A percentile compares a stretch with the other conserved stretches of the same genome.
phyloP scores from a whole-genome alignment of 2,113 vertebrate genomes.

The Lucifuga dentata region DNA sequence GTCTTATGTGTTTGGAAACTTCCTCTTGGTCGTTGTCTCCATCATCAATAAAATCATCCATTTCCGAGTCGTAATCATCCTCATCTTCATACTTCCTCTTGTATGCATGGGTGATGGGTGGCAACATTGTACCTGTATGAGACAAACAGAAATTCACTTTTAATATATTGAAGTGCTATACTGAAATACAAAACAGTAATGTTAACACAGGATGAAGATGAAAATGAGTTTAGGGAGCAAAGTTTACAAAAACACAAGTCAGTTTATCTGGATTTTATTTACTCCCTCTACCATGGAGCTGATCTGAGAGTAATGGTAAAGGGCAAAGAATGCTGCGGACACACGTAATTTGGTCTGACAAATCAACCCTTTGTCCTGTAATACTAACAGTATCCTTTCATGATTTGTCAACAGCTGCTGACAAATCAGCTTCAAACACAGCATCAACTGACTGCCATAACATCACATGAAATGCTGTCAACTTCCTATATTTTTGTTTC shows the following conservation, averaged over 20 bases:
- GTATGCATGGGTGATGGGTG: constrained; percentile 77
- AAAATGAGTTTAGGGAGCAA: neutral
- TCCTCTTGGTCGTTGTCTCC: constrained; percentile 89
- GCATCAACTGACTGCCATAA: too few species aligned
- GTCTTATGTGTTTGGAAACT: constrained; percentile 91
- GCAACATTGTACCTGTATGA: constrained; percentile 77
- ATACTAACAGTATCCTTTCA: neutral
- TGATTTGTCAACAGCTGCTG: neutral
- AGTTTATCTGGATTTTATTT: too few species aligned
- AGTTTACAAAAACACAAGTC: too few species aligned
- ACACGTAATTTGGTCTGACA: constrained; percentile 26
- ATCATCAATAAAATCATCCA: constrained; percentile 94
- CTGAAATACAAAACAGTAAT: neutral
- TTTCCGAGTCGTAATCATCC: constrained; percentile 90
- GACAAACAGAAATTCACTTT: neutral
- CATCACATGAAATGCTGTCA: too few species aligned
- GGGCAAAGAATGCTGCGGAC: constrained; percentile 45
- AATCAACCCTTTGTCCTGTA: constrained; percentile 35
- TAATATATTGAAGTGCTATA: neutral
- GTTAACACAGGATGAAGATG: neutral
- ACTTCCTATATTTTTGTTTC: too few species aligned
- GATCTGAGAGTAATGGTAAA: constrained; percentile 36
- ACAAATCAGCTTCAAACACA: too few species aligned
- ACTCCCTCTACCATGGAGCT: too few species aligned
- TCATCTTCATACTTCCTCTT: constrained; percentile 83